These are phyloP conservation scores for Callocephalon fimbriatum DNA, from an alignment of 2,113 vertebrate species.

Conservation along the genomic window DNA sequence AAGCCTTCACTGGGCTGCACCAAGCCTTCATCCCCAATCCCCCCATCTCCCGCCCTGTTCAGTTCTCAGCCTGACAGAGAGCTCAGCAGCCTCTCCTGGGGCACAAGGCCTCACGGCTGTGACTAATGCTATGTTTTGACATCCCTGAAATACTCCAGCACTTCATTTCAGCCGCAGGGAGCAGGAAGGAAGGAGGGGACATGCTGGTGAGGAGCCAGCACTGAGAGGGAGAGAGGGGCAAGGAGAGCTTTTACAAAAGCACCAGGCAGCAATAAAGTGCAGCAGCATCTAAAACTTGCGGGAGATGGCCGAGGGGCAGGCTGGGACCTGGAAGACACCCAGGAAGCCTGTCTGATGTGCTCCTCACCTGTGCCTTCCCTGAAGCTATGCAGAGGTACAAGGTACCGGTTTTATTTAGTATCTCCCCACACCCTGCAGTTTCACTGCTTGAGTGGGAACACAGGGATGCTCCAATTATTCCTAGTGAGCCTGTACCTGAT, in stretches of 20 bases:
- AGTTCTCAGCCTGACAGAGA: neutral
- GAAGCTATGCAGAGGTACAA: neutral
- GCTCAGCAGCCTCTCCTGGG: conserved; percentile 33
- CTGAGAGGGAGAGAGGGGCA: neutral
- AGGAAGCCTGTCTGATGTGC: neutral
- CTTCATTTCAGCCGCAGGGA: conserved; percentile 41
- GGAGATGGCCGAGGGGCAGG: neutral
- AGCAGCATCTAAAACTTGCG: rapidly evolving
- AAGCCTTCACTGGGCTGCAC: rapidly evolving
- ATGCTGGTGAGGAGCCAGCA: neutral
- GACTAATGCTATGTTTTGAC: conserved; percentile 69
- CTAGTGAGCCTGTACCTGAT: neutral
- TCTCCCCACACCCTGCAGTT: neutral
- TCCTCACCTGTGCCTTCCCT: neutral
- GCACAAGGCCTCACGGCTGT: conserved; percentile 14
- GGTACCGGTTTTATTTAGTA: neutral
- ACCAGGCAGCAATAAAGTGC: neutral
- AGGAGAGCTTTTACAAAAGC: neutral
- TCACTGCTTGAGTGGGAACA: neutral
- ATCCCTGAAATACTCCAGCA: conserved; percentile 64
- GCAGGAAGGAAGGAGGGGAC: conserved; percentile 41
- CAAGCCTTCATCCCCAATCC: rapidly evolving
- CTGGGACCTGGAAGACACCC: neutral
- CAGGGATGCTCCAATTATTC: neutral
- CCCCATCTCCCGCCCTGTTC: neutral